Evolutionary conservation across 2,797 vertebrate genomes (phyloP).

Genomic region (Xiphorhynchus erythropygius): DNA sequence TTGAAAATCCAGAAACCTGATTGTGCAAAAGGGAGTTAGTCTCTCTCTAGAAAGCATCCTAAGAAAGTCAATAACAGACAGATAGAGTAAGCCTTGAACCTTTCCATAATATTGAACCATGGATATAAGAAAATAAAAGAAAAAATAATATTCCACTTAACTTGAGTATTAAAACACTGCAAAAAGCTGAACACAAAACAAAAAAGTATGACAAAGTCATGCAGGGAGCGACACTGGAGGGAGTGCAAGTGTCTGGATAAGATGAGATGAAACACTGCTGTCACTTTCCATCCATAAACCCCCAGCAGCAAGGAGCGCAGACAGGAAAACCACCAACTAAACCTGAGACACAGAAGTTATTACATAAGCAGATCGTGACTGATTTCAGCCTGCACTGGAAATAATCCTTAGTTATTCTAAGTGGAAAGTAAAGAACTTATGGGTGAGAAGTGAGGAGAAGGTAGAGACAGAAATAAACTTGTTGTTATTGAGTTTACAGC

Average conservation of each 20-base stretch:
- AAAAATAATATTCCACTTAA: neutral
- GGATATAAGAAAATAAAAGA: neutral
- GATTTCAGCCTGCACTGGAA: conserved; percentile 29
- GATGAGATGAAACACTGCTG: neutral
- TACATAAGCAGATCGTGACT: conserved; percentile 9
- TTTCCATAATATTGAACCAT: neutral
- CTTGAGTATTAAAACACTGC: neutral
- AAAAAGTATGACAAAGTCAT: neutral
- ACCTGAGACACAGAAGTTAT: neutral
- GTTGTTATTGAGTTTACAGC: conserved; percentile 54
- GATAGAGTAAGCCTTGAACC: neutral
- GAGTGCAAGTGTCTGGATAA: neutral
- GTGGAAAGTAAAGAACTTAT: conserved; percentile 18
- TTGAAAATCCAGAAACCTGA: neutral
- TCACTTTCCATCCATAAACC: neutral
- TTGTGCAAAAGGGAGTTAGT: neutral
- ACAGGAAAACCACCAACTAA: conserved; percentile 18
- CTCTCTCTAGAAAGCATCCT: neutral
- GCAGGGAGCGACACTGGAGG: neutral
- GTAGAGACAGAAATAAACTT: conserved; percentile 49
- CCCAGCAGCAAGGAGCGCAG: neutral
- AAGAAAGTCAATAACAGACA: neutral
- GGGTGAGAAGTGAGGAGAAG: conserved; percentile 8
- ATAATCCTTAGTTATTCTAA: conserved; percentile 47
- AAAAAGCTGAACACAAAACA: neutral